These are phyloP conservation scores for Propithecus coquereli DNA, from an alignment of 2,113 vertebrate species.

Conservation along the genomic window DNA sequence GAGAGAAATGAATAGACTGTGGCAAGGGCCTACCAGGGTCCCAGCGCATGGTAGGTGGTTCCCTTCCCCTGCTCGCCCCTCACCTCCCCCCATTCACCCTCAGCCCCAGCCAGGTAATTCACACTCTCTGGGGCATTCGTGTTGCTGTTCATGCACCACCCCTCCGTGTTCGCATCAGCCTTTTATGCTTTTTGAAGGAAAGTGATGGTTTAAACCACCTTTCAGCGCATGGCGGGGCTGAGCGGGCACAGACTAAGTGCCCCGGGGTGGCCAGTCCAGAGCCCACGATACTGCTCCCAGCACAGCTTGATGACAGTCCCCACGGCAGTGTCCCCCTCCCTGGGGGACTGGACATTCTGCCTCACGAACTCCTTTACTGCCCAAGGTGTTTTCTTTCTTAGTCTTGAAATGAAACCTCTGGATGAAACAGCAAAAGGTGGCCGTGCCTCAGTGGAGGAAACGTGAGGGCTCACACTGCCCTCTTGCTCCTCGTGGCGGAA, in stretches of 20 bases:
- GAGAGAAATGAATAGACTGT: too few relatives aligned
- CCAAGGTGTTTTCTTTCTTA: neutral
- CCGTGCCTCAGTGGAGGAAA: neutral
- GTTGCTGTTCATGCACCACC: neutral
- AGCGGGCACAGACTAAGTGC: neutral
- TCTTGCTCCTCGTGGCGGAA: neutral
- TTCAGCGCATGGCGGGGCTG: too few relatives aligned
- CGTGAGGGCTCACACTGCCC: too few relatives aligned
- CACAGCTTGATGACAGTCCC: neutral
- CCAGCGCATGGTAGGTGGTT: neutral
- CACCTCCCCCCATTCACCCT: neutral
- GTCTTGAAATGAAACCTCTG: neutral
- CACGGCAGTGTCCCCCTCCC: too few relatives aligned
- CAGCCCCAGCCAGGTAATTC: neutral
- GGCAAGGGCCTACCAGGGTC: too few relatives aligned
- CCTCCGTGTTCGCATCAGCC: neutral
- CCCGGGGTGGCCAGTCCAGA: accelerated
- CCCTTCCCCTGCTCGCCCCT: neutral
- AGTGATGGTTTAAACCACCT: neutral
- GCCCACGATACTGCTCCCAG: accelerated
- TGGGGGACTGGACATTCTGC: too few relatives aligned
- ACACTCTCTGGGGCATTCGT: neutral
- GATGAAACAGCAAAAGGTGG: neutral
- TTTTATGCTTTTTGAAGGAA: neutral
- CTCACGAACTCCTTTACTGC: neutral